Base-by-base conservation (phyloP, 2,888 invertebrate genomes). In the Polydrusus pterygomalis region DNA sequence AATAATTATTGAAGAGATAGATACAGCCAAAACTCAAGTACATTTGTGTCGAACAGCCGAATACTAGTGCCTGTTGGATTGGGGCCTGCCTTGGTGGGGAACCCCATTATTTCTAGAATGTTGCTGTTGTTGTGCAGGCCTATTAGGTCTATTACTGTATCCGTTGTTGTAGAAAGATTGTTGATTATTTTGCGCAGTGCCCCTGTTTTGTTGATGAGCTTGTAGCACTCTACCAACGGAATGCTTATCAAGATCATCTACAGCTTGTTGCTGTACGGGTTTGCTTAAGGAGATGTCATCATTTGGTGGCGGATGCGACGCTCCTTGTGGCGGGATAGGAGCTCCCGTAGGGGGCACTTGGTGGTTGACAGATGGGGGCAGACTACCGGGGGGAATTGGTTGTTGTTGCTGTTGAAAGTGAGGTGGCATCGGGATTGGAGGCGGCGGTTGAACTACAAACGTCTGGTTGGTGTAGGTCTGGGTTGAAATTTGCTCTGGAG, bases 381-480 rank as follows among this genome's bases (percentile, higher is more conserved):
- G 63, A 43, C 47, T 71, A n/a, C 25, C 72, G 0, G 77, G 40
- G n/a, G 70, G 40, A 8, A 68, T 63, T 17, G 70, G 60, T 8
- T 60, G 70, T 15, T 62, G 60, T 8, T 60, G 70, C 17, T 62
- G 60, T 68, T 85, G 85, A 79, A 85, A 87, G 75, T 86, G 86
- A 25, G 91, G 91, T 72, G 91, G 90, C 85, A 90, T 87, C 11
- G 90, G 90, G 17, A 90, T 90, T 2, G 90, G 90, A 20, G 90
- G 89, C 80, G 88, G 80, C 3, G 70, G 70, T 18, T 63, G 89
- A 49, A 89, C 88, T 83, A 91, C 89, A 86, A 92, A 96, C 85
- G 92, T 94, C 86, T 95, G 95, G 88, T 96, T 96, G 70, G 95
- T 96, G 87, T 94, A 96, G 56, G 95, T 96, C 88, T 95, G 95